Base-by-base conservation (phyloP, 1,140 invertebrate genomes). In the Drosophila nebulosa region DNA sequence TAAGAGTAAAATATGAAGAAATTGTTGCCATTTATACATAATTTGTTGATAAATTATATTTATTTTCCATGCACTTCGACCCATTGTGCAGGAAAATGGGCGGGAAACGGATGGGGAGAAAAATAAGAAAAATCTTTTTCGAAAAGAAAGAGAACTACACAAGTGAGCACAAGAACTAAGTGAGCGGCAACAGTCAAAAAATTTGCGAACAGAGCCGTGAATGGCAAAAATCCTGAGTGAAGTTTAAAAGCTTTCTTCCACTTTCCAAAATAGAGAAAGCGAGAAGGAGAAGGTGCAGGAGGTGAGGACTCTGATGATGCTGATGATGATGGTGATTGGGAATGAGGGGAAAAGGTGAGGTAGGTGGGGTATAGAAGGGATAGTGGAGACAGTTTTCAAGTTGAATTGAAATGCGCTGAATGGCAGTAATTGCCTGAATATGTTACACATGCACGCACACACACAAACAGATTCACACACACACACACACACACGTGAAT, bases 351-450 rank as follows among this genome's bases (percentile, higher is more conserved):
- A 42, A 2, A 9, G 14, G 39, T 14, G 12, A 10, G 30, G 14
- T 32, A 1, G 22, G 14, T 58, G 22, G 22, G 16, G 39, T 14
- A 51, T 18, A 16, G 36, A 6, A 21, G 14, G 27, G 9, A 6
- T 16, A 32, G 24, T 32, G 50, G 36, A 61, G 63, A 71, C 80
- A 80, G 81, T 88, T 88, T 86, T 88, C 74, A 88, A 86, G 81
- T 86, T 86, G 81, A 86, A 88, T 86, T 81, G 81, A 86, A 86
- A 86, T 86, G 78, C 78, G 81, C 78, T 86, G 81, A 88, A 86
- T 86, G 83, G 83, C 81, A 83, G 81, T 86, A 86, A 86, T 86
- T 86, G 81, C 81, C 81, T 86, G 81, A 86, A 88, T 86, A 88
- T 88, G 81, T 81, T 78, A 86, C 81, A 86, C 74, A 86, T 81